Evolutionary conservation across 2,888 invertebrate genomes (phyloP), one percentile per base, ranked within the genome.

Genomic region (Itoplectis maculator): DNA sequence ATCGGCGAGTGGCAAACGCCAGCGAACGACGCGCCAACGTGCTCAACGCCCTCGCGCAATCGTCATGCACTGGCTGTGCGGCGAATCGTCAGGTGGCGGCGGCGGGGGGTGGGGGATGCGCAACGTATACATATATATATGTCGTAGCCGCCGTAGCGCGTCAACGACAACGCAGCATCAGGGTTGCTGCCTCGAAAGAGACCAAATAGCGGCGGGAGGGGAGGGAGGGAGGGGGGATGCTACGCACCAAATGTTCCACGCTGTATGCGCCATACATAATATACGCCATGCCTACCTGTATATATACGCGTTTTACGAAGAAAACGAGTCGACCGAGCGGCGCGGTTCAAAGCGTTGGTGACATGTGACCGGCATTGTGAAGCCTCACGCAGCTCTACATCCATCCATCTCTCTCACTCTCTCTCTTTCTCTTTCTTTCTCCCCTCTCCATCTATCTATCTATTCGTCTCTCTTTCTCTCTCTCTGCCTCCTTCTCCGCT

Each of bases 301-400:
- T 73, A 61, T 29, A 29, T 29, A 29, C 29, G 29, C 49, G 72
- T 37, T 45, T 72, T 42, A 82, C 63, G 70, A 88, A 90, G 88
- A 61, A 73, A 88, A 89, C 88, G 88, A 87, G 83, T 74, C 84
- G 83, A 68, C n/a, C 72, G 65, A 86, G 88, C 90, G 90, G 90
- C 88, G 86, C 45, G 72, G 87, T 90, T 90, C 90, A 90, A 90
- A 90, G 90, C 84, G 83, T 87, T 88, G 89, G 90, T 90, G 90
- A 90, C 90, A 90, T 90, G 90, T 89, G 90, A 90, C 90, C 89
- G 88, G 88, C 88, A 90, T 90, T 90, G 90, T 90, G 87, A 83
- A 87, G 82, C 79, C 85, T 86, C 76, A 80, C 85, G 85, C 88
- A 86, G 59, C 29, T 79, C 85, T 20, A 75, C 56, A 47, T 73